These are phyloP conservation scores for Drosophila affinis DNA, from an alignment of 2,888 invertebrate genomes.

Conservation along the genomic window DNA sequence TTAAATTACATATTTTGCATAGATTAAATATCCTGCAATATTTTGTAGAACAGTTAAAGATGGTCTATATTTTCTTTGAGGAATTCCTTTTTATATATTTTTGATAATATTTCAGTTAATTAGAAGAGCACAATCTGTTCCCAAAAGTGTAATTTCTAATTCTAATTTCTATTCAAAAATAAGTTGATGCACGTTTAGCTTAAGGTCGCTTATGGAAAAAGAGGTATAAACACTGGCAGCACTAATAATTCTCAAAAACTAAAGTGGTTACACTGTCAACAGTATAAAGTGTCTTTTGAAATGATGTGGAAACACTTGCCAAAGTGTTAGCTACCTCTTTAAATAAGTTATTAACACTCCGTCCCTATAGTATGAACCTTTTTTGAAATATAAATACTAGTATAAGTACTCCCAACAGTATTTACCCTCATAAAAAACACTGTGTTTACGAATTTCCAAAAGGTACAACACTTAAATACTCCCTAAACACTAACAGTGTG, in stretches of 20 bases:
- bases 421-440: too few relatives aligned
- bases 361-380: too few relatives aligned
- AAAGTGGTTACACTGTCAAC: background rate
- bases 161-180: background rate
- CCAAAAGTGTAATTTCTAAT: background rate
- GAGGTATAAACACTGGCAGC: background rate
- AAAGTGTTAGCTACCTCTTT: too few relatives aligned
- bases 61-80: background rate
- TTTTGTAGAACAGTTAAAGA: slow-evolving; percentile 2
- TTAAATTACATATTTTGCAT: slow-evolving; percentile 21
- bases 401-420: too few relatives aligned
- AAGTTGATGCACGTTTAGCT: background rate
- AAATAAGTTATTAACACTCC: too few relatives aligned
- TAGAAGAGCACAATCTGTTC: background rate
- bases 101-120: background rate
- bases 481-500: background rate
- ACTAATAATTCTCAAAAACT: background rate
- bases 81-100: background rate
- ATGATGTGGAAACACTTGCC: background rate
- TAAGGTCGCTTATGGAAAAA: background rate
- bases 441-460: background rate
- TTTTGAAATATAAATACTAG: too few relatives aligned
- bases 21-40: slow-evolving; percentile 16
- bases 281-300: background rate
- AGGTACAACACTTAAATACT: slow-evolving; percentile 13